Evolutionary conservation across 2,113 vertebrate genomes (phyloP), one percentile per base, ranked within the genome.

Genomic region (Vimba vimba): DNA sequence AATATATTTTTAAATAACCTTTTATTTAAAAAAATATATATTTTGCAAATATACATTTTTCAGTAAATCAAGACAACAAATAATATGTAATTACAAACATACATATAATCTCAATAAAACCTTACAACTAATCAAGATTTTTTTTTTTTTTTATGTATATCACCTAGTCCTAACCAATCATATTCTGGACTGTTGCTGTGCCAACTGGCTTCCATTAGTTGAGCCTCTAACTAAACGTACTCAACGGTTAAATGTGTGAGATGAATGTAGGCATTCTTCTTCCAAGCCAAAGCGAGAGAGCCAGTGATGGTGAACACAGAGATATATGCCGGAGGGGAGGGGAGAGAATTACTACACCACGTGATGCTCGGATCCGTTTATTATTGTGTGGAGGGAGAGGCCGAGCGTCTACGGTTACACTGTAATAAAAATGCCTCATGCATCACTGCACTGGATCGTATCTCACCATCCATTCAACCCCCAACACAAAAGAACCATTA

Each of bases 221-320:
- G 66, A 33, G 66, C 66, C 30, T 19, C 27, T 33, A 55, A 55
- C 4, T n/a, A 43, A 43, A n/a, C 4, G 19, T 21, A 23, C 68
- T 71, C 33, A 6, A 12, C 17, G 9, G 75, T 77, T 21, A 55
- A 27, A 27, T 47, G 69, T 27, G n/a, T 50, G 30, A 12, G 43
- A 75, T 75, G 73, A 75, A 71, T 39, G 43, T 8, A 74, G 71
- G 39, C 43, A 74, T 74, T 74, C 36, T 30, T 76, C 74, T 55
- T 27, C 45, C 6, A 43, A 76, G 43, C n/a, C 3, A 10, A 6
- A 33, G 30, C 9, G 2, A 27, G n/a, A 64, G 10, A 27, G 77
- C 55, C 43, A 13, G 78, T 15, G 59, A 33, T 84, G 77, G 74
- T 77, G 73, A 82, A 84, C 88, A 90, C 85, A 79, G 68, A 84